A percentile compares a stretch with the other conserved stretches of the same genome.
Conservation (phyloP, 2,113 vertebrate genomes). For the Caretta caretta region DNA sequence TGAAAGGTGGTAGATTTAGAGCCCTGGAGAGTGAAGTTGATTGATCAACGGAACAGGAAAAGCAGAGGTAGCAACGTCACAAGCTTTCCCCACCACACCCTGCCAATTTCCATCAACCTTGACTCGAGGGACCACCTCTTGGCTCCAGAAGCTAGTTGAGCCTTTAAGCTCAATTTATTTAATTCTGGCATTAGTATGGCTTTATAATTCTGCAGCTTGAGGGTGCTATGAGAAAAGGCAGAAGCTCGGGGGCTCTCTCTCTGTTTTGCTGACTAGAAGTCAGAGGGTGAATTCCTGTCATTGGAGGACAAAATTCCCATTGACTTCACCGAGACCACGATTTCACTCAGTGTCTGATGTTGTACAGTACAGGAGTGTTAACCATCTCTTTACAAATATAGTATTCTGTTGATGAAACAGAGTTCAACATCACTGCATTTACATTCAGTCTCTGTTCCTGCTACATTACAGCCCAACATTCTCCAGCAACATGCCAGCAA, state of each 20-base stretch:
- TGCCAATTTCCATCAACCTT: neutral
- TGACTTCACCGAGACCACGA: neutral
- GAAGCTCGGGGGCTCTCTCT: neutral
- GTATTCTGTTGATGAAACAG: neutral
- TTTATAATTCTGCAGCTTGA: neutral
- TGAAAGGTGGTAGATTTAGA: rapidly evolving
- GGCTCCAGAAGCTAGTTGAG: neutral
- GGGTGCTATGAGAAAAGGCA: neutral
- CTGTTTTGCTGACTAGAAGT: neutral
- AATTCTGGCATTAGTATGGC: rapidly evolving
- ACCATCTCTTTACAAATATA: neutral
- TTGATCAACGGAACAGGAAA: neutral
- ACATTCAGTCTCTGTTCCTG: neutral
- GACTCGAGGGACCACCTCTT: neutral
- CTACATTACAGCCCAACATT: neutral
- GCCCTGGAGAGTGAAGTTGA: neutral
- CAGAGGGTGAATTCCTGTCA: neutral
- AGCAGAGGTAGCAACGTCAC: neutral
- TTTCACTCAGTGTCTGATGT: neutral
- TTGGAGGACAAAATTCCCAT: neutral
- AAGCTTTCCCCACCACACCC: rapidly evolving
- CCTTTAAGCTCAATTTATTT: neutral
- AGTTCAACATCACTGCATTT: neutral
- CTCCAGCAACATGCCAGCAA: neutral
- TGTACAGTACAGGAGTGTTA: neutral